Evolutionary conservation across 2,797 vertebrate species (phyloP), one percentile per base, ranked within the genome.

Genomic region (Cyprinodon diabolis): DNA sequence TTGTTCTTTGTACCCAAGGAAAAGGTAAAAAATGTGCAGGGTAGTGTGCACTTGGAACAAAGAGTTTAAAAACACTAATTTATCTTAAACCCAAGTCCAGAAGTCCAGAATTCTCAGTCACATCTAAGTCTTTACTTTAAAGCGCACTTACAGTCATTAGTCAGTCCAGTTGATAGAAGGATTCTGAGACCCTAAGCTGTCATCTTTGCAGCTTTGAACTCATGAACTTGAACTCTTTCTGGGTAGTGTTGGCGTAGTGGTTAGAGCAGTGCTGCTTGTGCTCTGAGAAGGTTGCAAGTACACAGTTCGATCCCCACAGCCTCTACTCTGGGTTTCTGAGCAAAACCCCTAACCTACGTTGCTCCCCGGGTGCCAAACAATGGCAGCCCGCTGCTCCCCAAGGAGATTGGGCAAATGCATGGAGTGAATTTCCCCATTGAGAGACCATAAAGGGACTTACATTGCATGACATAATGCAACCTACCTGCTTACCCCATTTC

Each of bases 401-500:
- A 30, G 30, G 2, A 30, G 30, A 30, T 30, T 30, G 30, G 30
- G 30, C 30, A 30, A 30, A 30, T 30, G 30, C 30, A 30, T 30
- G 3, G 2, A 30, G 30, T 30, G 30, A 30, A 30, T 30, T 30
- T 30, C 30, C 30, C 30, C 30, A 30, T 30, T 30, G 30, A 30
- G 30, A 30, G 30, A 30, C 1, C 30, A 30, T 30, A 30, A 30
- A 30, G 2, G 30, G 30, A 30, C 2, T 30, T 30, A 30, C 30
- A 30, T 30, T 30, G 3, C 30, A 30, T 30, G 2, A 30, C 30
- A 30, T 30, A 30, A 30, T 30, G 30, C 65, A 57, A 80, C 74
- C 73, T 79, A 70, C 66, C 68, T 62, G 49, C 66, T 66, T 40
- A 40, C n/a, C 47, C 65, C 21, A 49, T 71, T 68, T 71, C 12